These are phyloP conservation scores for Pedionomus torquatus DNA, from an alignment of 2,113 vertebrate genomes.

Conservation along the genomic window DNA sequence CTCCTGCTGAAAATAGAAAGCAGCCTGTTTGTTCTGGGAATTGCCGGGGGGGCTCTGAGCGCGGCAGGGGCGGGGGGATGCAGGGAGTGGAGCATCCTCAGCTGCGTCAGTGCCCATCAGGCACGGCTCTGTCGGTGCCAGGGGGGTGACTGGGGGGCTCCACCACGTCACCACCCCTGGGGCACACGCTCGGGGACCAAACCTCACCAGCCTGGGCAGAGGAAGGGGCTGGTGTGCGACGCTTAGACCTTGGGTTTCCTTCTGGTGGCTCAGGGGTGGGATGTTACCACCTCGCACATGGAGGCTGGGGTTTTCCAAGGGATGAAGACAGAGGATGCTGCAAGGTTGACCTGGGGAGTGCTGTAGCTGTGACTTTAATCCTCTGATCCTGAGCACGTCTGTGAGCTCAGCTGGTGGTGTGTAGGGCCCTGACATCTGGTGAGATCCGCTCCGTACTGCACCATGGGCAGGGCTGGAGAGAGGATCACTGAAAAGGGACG, in stretches of 20 bases:
- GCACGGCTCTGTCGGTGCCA: background rate
- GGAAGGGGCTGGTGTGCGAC: background rate
- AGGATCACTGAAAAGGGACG: background rate
- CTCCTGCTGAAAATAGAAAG: background rate
- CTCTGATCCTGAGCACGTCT: background rate
- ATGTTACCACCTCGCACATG: accelerated
- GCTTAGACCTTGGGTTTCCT: background rate
- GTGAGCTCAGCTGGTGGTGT: background rate
- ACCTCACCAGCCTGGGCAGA: background rate
- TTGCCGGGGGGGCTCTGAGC: background rate
- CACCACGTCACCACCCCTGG: background rate
- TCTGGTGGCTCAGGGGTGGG: no score
- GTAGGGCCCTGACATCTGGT: background rate
- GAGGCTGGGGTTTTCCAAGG: accelerated
- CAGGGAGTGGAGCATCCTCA: background rate
- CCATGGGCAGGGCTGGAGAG: background rate
- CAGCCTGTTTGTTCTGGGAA: background rate
- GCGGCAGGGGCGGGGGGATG: background rate
- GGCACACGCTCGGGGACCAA: background rate
- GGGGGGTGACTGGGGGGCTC: background rate
- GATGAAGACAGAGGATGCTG: background rate
- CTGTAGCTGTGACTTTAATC: background rate
- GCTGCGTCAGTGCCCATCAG: background rate
- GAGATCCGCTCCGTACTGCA: background rate
- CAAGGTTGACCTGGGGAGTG: background rate